Percentiles rank a stretch among this genome's conserved stretches.
phyloP scores from a whole-genome alignment of 2,113 vertebrate genomes.

The Elephantulus edwardii region DNA sequence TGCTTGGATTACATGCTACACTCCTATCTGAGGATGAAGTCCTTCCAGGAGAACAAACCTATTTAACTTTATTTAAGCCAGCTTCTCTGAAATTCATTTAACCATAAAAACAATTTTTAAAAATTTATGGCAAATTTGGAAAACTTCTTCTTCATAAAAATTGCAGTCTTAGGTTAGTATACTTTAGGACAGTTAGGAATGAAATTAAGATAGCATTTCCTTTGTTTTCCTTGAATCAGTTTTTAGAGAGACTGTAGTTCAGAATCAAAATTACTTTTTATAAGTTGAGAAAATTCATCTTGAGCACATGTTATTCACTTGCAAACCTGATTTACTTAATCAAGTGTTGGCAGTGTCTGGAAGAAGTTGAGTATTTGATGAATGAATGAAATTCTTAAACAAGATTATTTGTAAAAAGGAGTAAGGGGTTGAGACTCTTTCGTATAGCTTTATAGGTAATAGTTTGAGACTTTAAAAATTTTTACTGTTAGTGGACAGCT shows the following conservation, averaged over 20 bases:
- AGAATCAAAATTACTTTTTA: constrained; percentile 36
- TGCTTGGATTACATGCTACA: not conserved
- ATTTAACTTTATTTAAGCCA: not conserved
- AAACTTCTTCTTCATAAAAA: not conserved
- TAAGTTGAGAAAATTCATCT: not conserved
- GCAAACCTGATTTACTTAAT: not conserved
- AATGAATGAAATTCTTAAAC: constrained; percentile 31
- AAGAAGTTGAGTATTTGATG: not conserved
- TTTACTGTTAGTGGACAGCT: not conserved
- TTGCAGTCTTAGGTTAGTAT: not conserved
- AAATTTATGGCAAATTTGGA: not conserved
- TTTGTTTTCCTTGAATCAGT: not conserved
- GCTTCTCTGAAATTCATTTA: not conserved
- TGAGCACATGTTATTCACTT: not conserved
- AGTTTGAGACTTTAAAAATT: constrained; percentile 26
- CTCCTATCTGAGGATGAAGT: not conserved
- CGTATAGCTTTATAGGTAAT: not conserved
- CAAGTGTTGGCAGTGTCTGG: constrained; percentile 8
- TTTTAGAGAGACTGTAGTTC: constrained; percentile 10
- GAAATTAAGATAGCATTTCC: not conserved
- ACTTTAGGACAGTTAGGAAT: not conserved
- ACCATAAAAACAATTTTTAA: not conserved
- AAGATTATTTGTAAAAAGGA: constrained; percentile 18
- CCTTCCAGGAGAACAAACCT: not conserved
- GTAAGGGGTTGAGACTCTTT: not conserved